Evolutionary conservation across 2,113 vertebrate genomes (phyloP).

Genomic region (Forbesichthys agassizii): DNA sequence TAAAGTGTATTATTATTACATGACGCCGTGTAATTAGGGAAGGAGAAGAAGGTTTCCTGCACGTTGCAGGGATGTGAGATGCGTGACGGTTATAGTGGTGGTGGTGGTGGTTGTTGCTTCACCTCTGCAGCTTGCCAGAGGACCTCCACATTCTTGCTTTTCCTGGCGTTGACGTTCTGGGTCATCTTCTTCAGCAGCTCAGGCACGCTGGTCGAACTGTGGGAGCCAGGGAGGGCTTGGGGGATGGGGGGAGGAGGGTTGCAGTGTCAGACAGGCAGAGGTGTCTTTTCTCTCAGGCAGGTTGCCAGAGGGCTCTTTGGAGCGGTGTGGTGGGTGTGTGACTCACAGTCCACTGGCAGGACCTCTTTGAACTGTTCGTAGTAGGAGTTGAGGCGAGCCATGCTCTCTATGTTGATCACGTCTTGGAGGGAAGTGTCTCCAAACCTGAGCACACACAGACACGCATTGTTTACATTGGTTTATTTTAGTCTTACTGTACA

Average conservation of each 20-base stretch:
- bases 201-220: slow-evolving; percentile 89
- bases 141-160: slow-evolving; percentile 98
- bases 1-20: too few species aligned
- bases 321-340: not conserved
- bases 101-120: slow-evolving; percentile 5
- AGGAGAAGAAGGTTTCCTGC: too few species aligned
- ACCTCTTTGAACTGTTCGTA: slow-evolving; percentile 99
- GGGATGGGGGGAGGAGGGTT: not conserved
- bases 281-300: not conserved
- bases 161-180: slow-evolving; percentile 91
- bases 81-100: too few species aligned
- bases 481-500: not conserved
- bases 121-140: slow-evolving; percentile 99
- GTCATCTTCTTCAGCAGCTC: slow-evolving; percentile 90
- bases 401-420: slow-evolving; percentile 91
- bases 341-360: slow-evolving; percentile 96
- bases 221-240: slow-evolving; percentile 88
- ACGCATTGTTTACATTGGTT: not conserved
- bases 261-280: not conserved
- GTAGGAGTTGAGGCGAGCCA: slow-evolving; percentile 91
- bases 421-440: slow-evolving; percentile 96
- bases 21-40: too few species aligned
- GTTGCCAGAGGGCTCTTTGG: not conserved
- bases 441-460: slow-evolving; percentile 79
- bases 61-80: too few species aligned